Evolutionary conservation across 2,113 vertebrate genomes (phyloP), one percentile per base, ranked within the genome.

Genomic region (Salvelinus fontinalis): DNA sequence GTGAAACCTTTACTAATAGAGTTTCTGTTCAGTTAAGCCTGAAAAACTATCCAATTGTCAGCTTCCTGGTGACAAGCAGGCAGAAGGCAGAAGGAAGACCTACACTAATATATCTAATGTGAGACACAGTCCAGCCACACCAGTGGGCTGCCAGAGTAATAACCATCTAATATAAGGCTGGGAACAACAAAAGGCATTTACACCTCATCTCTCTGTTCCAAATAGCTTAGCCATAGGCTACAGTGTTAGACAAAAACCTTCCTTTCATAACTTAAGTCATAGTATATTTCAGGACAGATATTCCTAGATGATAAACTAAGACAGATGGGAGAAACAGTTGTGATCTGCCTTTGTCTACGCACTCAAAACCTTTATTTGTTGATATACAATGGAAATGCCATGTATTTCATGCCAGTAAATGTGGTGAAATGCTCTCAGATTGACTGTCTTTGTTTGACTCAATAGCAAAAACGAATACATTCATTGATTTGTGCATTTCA

Each of bases 1-100:
- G 49, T 75, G 54, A 81, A 81, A 84, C 79, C 78, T 80, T 71
- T 69, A 71, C 82, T 85, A 86, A 89, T 79, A 80, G 82, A 79
- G 65, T 85, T 92, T 89, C 59, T 75, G 67, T 83, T 86, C 69
- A 75, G 88, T 85, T 80, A 82, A 79, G 77, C 67, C 71, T 83
- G 70, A 70, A 82, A 83, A 87, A 79, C 73, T 78, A 87, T 85
- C 75, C 79, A 80, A 74, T 81, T 85, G 88, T 84, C 78, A 70
- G 66, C 65, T 79, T 18, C 4, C 67, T 77, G 34, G 77, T 83
- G 85, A 85, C 82, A 82, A 79, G 69, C 74, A 24, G 24, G 24
- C 24, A 24, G 24, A 24, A 24, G 76, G 59, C 81, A 74, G 77
- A 81, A 81, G 79, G 64, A 79, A 29, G 66, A 80, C 62, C 71